phyloP scores from a whole-genome alignment of 2,797 vertebrate genomes.

The Brachymystax lenok region DNA sequence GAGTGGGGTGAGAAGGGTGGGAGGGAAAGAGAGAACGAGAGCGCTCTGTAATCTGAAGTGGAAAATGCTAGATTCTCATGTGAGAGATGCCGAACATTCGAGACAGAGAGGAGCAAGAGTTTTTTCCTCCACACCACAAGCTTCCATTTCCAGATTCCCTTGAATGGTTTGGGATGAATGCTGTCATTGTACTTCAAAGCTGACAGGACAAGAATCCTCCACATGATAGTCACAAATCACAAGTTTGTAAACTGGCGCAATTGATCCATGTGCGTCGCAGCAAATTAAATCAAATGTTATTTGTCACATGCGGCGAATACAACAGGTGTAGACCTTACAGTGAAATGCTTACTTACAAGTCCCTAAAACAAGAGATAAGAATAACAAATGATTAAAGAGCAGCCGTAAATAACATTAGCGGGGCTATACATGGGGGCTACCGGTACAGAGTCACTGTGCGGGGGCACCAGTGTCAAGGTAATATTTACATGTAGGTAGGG shows the following conservation, averaged over 20 bases:
- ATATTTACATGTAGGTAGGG: too few species aligned
- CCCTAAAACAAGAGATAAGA: too few species aligned
- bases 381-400: too few species aligned
- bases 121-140: background rate
- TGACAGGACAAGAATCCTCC: background rate
- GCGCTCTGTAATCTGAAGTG: background rate
- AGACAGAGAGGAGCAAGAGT: background rate
- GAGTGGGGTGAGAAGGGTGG: slow-evolving; percentile 11
- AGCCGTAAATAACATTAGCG: too few species aligned
- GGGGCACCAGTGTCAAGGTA: too few species aligned
- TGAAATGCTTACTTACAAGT: too few species aligned
- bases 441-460: too few species aligned
- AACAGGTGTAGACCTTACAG: too few species aligned
- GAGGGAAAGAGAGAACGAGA: background rate
- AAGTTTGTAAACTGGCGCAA: background rate
- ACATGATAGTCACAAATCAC: background rate
- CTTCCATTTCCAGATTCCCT: background rate
- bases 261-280: background rate
- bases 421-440: too few species aligned
- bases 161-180: slow-evolving; percentile 24
- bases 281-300: background rate
- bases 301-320: too few species aligned
- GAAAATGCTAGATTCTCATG: background rate
- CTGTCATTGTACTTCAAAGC: slow-evolving; percentile 24
- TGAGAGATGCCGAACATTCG: background rate